Evolutionary conservation across 2,797 vertebrate species (phyloP).

Genomic region (Poecile montanus): DNA sequence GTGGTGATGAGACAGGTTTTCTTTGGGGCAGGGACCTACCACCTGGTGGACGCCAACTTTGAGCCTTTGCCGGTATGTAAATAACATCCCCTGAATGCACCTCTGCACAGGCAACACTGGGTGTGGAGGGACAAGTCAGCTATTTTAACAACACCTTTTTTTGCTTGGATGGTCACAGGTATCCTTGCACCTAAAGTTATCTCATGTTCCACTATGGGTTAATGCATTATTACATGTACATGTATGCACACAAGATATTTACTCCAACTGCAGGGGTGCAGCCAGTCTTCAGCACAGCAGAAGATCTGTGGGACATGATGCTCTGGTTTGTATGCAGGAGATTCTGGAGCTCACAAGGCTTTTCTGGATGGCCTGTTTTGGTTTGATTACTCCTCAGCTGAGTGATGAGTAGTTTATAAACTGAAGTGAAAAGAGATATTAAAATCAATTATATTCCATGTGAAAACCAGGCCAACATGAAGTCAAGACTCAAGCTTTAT

Average conservation of each 20-base stretch:
- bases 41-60: slow-evolving; percentile 88
- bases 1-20: slow-evolving; percentile 94
- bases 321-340: background rate
- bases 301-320: background rate
- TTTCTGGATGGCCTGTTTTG: background rate
- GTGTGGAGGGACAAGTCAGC: background rate
- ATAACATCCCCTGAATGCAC: background rate
- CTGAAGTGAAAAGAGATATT: background rate
- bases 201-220: background rate
- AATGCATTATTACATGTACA: too few species aligned
- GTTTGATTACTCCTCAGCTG: background rate
- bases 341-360: background rate
- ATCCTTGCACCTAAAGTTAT: background rate
- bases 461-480: background rate
- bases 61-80: slow-evolving; percentile 89
- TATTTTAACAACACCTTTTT: background rate
- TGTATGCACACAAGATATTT: background rate
- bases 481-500: background rate
- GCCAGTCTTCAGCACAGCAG: background rate
- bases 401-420: background rate
- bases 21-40: slow-evolving; percentile 90
- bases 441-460: background rate
- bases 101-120: background rate
- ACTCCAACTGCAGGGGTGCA: background rate
- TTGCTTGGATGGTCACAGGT: background rate